Base-by-base conservation (phyloP, 1,140 invertebrate genomes). In the Alviniconcha marisindica region DNA sequence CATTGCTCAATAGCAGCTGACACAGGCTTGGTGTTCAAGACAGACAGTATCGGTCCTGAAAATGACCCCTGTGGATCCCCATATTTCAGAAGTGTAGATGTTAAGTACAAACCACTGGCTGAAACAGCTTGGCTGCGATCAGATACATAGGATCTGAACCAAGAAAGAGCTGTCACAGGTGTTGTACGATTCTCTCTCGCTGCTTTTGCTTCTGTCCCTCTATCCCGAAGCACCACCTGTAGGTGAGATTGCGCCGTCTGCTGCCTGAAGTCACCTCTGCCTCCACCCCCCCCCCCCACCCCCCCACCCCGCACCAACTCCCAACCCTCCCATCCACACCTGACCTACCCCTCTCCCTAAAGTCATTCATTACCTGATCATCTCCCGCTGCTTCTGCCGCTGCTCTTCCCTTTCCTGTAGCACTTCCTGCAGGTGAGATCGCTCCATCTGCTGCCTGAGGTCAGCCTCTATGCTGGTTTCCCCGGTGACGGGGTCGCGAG, bases 311-410 rank as follows among this genome's bases (percentile, higher is more conserved):
- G n/a, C n/a, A n/a, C n/a, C n/a, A n/a, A n/a, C n/a, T n/a, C n/a
- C n/a, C n/a, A n/a, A n/a, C n/a, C n/a, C n/a, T n/a, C n/a, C n/a
- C n/a, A n/a, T n/a, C n/a, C n/a, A n/a, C n/a, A n/a, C n/a, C n/a
- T n/a, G n/a, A n/a, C n/a, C n/a, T n/a, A n/a, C n/a, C n/a, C n/a
- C n/a, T n/a, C n/a, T n/a, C n/a, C n/a, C n/a, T n/a, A n/a, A n/a
- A n/a, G n/a, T n/a, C n/a, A n/a, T n/a, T n/a, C 28, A 18, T 48
- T 48, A 92, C 91, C 91, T 90, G 77, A 90, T 87, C 85, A 89
- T 91, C 82, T 92, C 91, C 44, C 81, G 86, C 31, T 73, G 79
- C 84, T 89, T 90, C 38, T 74, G 82, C 0, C 85, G 54, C 76
- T 83, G 77, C 24, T 88, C 77, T 71, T 89, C 74, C 56, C 88